These are phyloP conservation scores for Mormyrops attenuatus DNA, from an alignment of 2,797 vertebrate species.

Conservation along the genomic window DNA sequence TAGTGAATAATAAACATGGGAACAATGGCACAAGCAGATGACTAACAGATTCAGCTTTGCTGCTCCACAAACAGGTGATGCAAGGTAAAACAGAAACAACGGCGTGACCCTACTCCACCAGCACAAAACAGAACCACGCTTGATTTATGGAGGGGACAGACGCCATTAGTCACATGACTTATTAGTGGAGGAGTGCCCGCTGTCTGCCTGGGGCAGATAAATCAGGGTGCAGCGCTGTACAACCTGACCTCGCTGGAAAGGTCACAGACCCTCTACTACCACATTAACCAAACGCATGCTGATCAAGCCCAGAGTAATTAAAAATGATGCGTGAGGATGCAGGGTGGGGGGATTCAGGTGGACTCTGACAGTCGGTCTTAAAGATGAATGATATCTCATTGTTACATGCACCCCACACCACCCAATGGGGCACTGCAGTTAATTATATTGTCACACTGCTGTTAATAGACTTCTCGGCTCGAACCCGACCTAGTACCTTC, in stretches of 20 bases:
- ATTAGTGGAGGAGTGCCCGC: background rate
- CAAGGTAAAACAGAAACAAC: background rate
- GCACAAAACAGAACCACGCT: background rate
- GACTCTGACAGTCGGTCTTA: background rate
- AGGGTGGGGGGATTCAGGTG: background rate
- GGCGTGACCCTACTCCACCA: background rate
- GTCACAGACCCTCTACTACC: background rate
- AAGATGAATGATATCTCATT: background rate
- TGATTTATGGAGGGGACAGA: background rate
- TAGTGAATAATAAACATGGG: background rate
- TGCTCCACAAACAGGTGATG: background rate
- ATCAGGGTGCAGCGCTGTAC: background rate
- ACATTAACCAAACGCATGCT: background rate
- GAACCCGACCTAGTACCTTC: background rate
- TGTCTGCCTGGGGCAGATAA: background rate
- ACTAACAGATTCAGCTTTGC: background rate
- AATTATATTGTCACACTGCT: background rate
- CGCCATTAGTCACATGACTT: background rate
- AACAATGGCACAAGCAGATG: background rate
- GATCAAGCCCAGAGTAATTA: background rate
- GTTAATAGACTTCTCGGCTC: conserved; percentile 6
- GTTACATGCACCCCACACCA: background rate
- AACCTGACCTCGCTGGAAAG: background rate
- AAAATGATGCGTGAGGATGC: background rate
- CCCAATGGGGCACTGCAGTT: background rate